Conservation (phyloP, 2,888 invertebrate genomes). For the Auanema freiburgensis region DNA sequence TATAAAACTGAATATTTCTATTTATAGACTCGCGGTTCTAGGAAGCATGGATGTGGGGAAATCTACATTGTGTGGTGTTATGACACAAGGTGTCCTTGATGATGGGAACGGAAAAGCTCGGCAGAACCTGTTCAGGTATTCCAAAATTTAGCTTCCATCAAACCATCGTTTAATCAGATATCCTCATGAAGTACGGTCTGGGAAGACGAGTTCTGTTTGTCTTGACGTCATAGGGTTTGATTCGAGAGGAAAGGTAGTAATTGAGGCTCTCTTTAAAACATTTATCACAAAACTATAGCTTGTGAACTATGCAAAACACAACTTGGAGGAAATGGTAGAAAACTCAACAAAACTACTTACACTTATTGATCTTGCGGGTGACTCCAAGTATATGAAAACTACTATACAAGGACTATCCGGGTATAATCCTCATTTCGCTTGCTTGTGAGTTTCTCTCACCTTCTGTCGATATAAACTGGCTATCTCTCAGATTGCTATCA, state of each 20-base stretch:
- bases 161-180: slow-evolving; percentile 68
- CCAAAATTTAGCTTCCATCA: no score
- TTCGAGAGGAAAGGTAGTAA: slow-evolving; percentile 62
- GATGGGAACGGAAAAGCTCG: slow-evolving; percentile 87
- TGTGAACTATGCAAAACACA: slow-evolving; percentile 55
- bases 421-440: slow-evolving; percentile 68
- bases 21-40: slow-evolving; percentile 83
- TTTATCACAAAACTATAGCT: slow-evolving; percentile 33
- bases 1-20: neutral
- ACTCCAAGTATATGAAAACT: slow-evolving; percentile 90
- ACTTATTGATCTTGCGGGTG: slow-evolving; percentile 92
- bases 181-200: slow-evolving; percentile 89
- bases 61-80: slow-evolving; percentile 88
- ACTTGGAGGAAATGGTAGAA: slow-evolving; percentile 80
- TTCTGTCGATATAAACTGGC: neutral
- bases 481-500: slow-evolving; percentile 70
- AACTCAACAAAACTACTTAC: slow-evolving; percentile 88
- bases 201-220: slow-evolving; percentile 94
- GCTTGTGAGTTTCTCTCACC: slow-evolving; percentile 69
- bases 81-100: slow-evolving; percentile 92
- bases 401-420: slow-evolving; percentile 82
- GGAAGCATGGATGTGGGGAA: slow-evolving; percentile 87
- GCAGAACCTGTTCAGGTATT: slow-evolving; percentile 80
- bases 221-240: slow-evolving; percentile 85
- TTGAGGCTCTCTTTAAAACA: neutral